Evolutionary conservation across 2,113 vertebrate species (phyloP).

Genomic region (Pungitius pungitius): DNA sequence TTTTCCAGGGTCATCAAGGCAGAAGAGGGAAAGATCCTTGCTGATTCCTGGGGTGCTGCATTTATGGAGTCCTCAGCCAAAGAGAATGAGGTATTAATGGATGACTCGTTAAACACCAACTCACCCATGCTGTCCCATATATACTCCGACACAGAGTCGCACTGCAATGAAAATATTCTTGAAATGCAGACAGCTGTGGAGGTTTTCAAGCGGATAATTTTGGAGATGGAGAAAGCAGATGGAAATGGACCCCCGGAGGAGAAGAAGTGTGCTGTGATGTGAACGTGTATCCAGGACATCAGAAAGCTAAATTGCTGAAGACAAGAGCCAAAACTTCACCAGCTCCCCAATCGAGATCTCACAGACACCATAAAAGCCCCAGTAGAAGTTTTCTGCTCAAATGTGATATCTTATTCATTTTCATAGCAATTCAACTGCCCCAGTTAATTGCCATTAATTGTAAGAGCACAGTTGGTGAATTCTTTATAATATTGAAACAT

Average conservation of each 20-base stretch:
- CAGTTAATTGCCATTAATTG: slow-evolving; percentile 40
- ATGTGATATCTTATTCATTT: slow-evolving; percentile 58
- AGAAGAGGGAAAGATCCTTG: slow-evolving; percentile 88
- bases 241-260: slow-evolving; percentile 80
- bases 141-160: slow-evolving; percentile 10
- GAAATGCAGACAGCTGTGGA: slow-evolving; percentile 82
- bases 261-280: slow-evolving; percentile 83
- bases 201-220: slow-evolving; percentile 85
- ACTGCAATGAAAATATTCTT: slow-evolving; percentile 22
- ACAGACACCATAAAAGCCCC: slow-evolving; percentile 57
- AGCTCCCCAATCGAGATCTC: slow-evolving; percentile 69
- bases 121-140: not conserved
- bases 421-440: slow-evolving; percentile 38
- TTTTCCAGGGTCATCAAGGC: slow-evolving; percentile 79
- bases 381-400: slow-evolving; percentile 49
- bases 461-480: slow-evolving; percentile 38
- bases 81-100: slow-evolving; percentile 84
- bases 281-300: slow-evolving; percentile 62
- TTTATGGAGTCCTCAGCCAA: slow-evolving; percentile 89
- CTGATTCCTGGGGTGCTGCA: slow-evolving; percentile 83
- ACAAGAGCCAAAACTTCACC: slow-evolving; percentile 76
- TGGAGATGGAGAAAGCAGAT: slow-evolving; percentile 87
- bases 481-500: slow-evolving; percentile 33
- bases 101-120: not conserved
- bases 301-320: slow-evolving; percentile 70